Conservation (phyloP, 1,140 invertebrate species). For the Nephila pilipes region DNA sequence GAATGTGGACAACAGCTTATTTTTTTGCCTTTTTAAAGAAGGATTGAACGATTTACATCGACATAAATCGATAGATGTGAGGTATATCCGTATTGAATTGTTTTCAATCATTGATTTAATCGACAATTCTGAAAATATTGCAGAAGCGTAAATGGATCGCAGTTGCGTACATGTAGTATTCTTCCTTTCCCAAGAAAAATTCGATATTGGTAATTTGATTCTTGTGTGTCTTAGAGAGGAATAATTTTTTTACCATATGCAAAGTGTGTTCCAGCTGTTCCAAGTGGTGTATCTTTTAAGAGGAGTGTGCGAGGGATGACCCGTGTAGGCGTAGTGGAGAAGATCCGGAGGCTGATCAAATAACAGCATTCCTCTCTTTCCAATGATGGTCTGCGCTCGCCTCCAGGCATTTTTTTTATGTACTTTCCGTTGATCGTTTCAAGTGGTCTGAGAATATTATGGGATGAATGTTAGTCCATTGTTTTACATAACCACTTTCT, state of each 20-base stretch:
- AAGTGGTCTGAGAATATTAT: not conserved
- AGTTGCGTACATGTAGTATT: no score
- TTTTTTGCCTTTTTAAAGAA: no score
- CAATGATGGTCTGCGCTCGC: not conserved
- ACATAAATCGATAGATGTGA: no score
- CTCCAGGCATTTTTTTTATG: not conserved
- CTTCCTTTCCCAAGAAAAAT: no score
- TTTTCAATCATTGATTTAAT: no score
- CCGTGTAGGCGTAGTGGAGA: conserved; percentile 21
- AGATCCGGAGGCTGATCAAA: conserved; percentile 21
- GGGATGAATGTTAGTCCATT: not conserved
- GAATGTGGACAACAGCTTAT: no score
- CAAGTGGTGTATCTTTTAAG: conserved; percentile 16
- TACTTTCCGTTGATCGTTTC: not conserved
- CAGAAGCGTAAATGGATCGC: no score
- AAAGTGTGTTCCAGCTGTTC: not conserved
- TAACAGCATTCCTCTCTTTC: not conserved
- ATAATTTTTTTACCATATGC: conserved; percentile 8
- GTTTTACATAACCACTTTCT: not conserved
- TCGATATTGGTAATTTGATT: not conserved
- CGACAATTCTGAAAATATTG: no score
- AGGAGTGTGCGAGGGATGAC: conserved; percentile 32
- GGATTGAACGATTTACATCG: no score
- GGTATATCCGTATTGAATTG: no score
- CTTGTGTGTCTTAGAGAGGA: not conserved